phyloP scores from a whole-genome alignment of 2,113 vertebrate species.

The Ammodytes marinus region DNA sequence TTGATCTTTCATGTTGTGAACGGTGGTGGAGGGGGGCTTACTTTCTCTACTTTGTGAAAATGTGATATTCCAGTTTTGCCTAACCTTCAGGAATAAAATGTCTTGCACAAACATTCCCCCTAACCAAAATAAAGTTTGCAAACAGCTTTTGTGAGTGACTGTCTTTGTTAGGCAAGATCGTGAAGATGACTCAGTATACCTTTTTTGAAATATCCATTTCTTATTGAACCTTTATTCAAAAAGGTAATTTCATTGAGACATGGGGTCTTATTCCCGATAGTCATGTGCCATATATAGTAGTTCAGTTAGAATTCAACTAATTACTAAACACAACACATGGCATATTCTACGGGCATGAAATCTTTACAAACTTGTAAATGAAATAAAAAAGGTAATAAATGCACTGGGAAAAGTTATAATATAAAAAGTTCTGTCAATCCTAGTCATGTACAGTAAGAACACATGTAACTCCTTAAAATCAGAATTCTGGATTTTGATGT shows the following conservation, averaged over 20 bases:
- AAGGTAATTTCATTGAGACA: too few species aligned
- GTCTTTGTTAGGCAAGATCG: neutral
- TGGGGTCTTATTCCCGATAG: too few species aligned
- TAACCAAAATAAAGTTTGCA: conserved; percentile 88
- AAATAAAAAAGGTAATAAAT: too few species aligned
- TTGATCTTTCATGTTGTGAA: conserved; percentile 40
- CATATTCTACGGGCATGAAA: too few species aligned
- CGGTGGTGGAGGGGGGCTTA: conserved; percentile 55
- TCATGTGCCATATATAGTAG: too few species aligned
- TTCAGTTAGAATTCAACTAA: neutral
- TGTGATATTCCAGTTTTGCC: conserved; percentile 84
- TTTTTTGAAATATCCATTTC: too few species aligned
- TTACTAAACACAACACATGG: too few species aligned
- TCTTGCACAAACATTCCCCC: conserved; percentile 88
- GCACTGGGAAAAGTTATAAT: too few species aligned
- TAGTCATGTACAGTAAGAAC: neutral
- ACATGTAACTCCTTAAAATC: too few species aligned
- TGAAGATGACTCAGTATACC: neutral
- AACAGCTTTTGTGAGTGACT: conserved; percentile 38
- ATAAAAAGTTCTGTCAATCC: neutral
- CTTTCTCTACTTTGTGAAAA: conserved; percentile 79
- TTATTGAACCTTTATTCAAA: too few species aligned
- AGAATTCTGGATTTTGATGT: neutral
- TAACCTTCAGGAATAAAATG: conserved; percentile 83
- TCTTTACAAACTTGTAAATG: too few species aligned